Evolutionary conservation across 2,797 vertebrate genomes (phyloP).

Genomic region (Aphelocoma californica): DNA sequence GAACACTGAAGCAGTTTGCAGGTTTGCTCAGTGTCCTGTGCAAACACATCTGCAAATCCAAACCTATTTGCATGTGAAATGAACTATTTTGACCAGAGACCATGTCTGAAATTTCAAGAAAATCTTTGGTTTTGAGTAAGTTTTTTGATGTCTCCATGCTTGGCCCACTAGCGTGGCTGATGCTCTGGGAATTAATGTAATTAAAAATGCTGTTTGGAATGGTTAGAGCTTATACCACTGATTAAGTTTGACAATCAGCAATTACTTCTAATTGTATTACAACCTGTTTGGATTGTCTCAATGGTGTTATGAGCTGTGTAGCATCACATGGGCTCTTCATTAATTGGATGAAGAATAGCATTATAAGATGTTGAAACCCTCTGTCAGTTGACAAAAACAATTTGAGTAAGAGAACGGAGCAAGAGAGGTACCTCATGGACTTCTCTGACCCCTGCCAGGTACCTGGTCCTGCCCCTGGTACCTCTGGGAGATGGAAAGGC

Average conservation of each 20-base stretch:
- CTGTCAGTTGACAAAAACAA: background rate
- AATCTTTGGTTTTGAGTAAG: background rate
- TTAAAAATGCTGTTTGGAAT: background rate
- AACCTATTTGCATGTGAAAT: background rate
- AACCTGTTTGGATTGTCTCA: slow-evolving; percentile 43
- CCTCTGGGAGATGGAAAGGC: background rate
- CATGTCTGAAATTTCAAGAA: background rate
- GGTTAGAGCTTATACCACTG: background rate
- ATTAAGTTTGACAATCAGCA: slow-evolving; percentile 50
- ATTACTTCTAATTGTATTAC: slow-evolving; percentile 67
- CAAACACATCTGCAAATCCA: background rate
- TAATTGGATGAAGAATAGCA: background rate
- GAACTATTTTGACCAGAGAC: background rate
- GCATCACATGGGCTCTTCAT: slow-evolving; percentile 8
- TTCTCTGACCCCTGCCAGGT: background rate
- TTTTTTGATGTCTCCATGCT: background rate
- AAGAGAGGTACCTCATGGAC: background rate
- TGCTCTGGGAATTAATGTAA: background rate
- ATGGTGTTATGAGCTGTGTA: slow-evolving; percentile 36
- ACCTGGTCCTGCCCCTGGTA: background rate
- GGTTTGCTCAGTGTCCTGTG: background rate
- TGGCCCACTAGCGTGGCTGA: rapidly evolving
- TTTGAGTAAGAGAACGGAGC: background rate
- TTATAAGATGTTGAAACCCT: background rate
- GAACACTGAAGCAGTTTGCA: background rate